These are phyloP conservation scores for Edolisoma coerulescens DNA, from an alignment of 2,113 vertebrate species.

Conservation along the genomic window DNA sequence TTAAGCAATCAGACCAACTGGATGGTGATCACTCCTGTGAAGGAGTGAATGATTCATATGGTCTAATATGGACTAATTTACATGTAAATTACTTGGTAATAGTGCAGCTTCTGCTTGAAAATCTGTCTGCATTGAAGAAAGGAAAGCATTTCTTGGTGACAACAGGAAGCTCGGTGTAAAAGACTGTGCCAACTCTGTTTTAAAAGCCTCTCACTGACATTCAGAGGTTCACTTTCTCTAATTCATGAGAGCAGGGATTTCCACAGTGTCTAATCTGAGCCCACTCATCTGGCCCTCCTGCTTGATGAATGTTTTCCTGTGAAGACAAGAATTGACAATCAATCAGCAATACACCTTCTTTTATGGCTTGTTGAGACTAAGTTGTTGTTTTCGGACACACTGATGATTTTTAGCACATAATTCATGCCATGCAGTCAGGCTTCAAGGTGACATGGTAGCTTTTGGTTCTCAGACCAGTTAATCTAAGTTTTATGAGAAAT, in stretches of 20 bases:
- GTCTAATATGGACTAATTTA: slow-evolving; percentile 65
- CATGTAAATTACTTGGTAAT: slow-evolving; percentile 61
- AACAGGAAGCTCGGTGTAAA: background rate
- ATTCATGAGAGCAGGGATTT: slow-evolving; percentile 8
- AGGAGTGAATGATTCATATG: slow-evolving; percentile 52
- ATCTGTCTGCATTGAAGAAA: slow-evolving; percentile 10
- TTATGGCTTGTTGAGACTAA: background rate
- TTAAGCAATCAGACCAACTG: slow-evolving; percentile 49
- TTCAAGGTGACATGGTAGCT: background rate
- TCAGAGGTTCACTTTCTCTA: background rate
- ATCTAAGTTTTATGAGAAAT: background rate
- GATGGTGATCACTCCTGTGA: slow-evolving; percentile 44
- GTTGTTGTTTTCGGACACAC: background rate
- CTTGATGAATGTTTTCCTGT: slow-evolving; percentile 18
- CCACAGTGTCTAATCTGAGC: background rate
- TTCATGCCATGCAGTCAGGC: background rate
- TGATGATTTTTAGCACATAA: background rate
- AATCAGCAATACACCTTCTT: background rate
- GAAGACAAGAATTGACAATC: background rate
- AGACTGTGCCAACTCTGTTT: background rate
- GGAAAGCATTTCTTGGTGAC: background rate
- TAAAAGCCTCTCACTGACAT: background rate
- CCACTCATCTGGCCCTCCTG: background rate
- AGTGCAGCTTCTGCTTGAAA: slow-evolving; percentile 50
- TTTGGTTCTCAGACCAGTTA: background rate